These are phyloP conservation scores for Onchidella celtica DNA, from an alignment of 2,888 invertebrate species.

Conservation along the genomic window DNA sequence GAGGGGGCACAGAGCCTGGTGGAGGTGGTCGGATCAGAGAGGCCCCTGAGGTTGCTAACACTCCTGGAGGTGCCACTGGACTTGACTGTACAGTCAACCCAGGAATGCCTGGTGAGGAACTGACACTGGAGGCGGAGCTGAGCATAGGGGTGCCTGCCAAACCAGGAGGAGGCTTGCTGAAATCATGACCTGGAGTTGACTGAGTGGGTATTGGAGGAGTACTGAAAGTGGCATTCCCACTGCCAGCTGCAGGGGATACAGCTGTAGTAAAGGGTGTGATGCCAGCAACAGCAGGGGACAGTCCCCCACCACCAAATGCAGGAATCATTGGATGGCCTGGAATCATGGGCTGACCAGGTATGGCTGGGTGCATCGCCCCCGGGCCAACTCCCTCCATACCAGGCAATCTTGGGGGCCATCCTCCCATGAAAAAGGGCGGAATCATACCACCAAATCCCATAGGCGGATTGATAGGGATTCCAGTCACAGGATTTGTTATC, in stretches of 20 bases:
- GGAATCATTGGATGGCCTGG: slow-evolving; percentile 43
- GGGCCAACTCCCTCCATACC: slow-evolving; percentile 44
- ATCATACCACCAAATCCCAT: slow-evolving; percentile 49
- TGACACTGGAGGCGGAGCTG: slow-evolving; percentile 18
- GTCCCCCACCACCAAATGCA: slow-evolving; percentile 23
- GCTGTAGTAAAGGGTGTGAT: slow-evolving; percentile 18
- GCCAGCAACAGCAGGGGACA: slow-evolving; percentile 16
- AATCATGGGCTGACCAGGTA: slow-evolving; percentile 46
- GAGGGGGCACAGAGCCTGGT: slow-evolving; percentile 46
- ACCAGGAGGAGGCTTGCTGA: slow-evolving; percentile 48
- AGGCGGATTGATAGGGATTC: slow-evolving; percentile 28
- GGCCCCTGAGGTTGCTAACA: slow-evolving; percentile 11
- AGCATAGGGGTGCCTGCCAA: slow-evolving; percentile 14
- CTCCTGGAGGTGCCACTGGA: slow-evolving; percentile 23
- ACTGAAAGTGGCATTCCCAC: slow-evolving; percentile 13
- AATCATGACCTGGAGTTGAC: slow-evolving; percentile 11
- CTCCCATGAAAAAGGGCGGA: slow-evolving; percentile 43
- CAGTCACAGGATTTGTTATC: slow-evolving; percentile 18
- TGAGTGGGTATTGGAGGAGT: slow-evolving; percentile 1
- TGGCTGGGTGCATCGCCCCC: slow-evolving; percentile 32
- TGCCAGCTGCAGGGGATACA: slow-evolving; percentile 21
- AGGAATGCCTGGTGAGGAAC: slow-evolving; percentile 29
- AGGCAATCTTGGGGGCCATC: slow-evolving; percentile 41
- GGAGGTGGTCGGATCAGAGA: slow-evolving; percentile 43
- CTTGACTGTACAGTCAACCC: slow-evolving; percentile 13